phyloP scores from a whole-genome alignment of 2,888 invertebrate genomes.

The Xylophagus ater region DNA sequence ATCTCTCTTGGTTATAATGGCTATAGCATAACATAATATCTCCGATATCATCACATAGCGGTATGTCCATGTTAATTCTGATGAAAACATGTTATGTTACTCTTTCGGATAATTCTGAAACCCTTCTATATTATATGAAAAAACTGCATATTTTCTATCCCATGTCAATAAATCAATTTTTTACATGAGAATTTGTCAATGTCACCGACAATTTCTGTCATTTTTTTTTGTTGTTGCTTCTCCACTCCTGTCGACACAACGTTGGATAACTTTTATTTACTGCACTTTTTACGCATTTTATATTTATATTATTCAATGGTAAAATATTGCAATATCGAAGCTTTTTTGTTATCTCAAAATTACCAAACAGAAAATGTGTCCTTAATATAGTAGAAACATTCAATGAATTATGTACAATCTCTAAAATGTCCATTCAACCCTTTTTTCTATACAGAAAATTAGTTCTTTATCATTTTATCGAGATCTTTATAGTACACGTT shows the following conservation, averaged over 20 bases:
- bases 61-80: background rate
- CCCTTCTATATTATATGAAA: constrained; percentile 12
- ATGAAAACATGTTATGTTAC: constrained; percentile 2
- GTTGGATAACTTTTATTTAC: constrained; percentile 16
- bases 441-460: too few relatives aligned
- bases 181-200: constrained; percentile 17
- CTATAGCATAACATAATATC: background rate
- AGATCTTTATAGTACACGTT: too few relatives aligned
- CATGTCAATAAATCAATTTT: constrained; percentile 19
- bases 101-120: constrained; percentile 13
- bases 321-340: too few relatives aligned
- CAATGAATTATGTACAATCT: too few relatives aligned
- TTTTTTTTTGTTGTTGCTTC: constrained; percentile 7
- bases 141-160: constrained; percentile 9
- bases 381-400: too few relatives aligned
- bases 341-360: too few relatives aligned
- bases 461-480: too few relatives aligned
- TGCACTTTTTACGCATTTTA: constrained; percentile 13
- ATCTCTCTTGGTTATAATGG: background rate
- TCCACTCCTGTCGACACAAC: constrained; percentile 11
- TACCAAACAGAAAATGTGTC: too few relatives aligned
- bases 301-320: too few relatives aligned
- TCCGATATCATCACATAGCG: background rate
- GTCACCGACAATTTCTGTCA: constrained; percentile 18
- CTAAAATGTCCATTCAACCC: too few relatives aligned